Evolutionary conservation across 64 coral and sea anemone species (phyloP).

Genomic region (Actinia equina): DNA sequence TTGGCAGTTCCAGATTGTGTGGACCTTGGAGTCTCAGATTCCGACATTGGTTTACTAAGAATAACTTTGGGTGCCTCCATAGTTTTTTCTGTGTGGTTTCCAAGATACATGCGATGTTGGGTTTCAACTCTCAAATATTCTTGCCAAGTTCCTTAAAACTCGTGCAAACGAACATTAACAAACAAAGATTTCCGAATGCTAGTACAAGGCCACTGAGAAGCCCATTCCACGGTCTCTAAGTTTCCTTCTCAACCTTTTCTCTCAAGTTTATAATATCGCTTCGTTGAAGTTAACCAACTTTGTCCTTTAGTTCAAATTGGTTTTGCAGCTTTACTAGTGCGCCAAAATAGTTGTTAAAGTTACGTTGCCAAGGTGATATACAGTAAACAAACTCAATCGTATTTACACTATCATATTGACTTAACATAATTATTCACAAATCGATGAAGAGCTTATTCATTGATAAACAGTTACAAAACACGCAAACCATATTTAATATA

Average conservation of each 20-base stretch:
- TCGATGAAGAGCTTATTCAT: neutral
- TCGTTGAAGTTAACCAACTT: neutral
- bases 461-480: neutral
- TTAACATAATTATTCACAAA: slow-evolving; percentile 15
- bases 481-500: neutral
- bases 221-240: slow-evolving; percentile 3
- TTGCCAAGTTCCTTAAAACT: too few relatives aligned
- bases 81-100: neutral
- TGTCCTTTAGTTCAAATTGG: neutral
- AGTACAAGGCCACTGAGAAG: neutral
- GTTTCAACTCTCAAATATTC: too few relatives aligned
- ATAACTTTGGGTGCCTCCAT: slow-evolving; percentile 4
- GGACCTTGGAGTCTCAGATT: neutral
- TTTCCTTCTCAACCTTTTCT: neutral
- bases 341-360: neutral
- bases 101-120: too few relatives aligned
- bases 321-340: neutral
- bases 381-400: slow-evolving; percentile 7
- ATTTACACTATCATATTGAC: neutral
- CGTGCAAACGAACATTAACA: neutral
- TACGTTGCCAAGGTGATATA: neutral
- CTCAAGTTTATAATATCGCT: neutral
- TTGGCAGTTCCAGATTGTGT: neutral
- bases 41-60: slow-evolving; percentile 3
- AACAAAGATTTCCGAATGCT: neutral